Conservation (phyloP, 2,113 vertebrate genomes). For the Aspiorhynchus laticeps region DNA sequence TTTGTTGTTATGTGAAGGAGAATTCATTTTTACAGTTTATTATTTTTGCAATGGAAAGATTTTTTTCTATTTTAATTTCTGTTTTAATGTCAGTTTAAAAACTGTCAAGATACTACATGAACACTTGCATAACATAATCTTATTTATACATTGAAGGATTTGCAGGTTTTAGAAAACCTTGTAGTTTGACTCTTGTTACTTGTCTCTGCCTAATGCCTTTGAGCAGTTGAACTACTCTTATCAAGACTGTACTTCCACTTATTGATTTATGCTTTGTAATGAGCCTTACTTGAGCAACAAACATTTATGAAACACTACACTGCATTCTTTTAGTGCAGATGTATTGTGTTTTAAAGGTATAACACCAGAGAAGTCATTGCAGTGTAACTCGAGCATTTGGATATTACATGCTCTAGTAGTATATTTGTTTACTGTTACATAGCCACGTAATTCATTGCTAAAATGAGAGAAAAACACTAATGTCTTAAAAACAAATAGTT, state of each 20-base stretch:
- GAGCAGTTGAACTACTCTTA: background rate
- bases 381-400: background rate
- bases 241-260: background rate
- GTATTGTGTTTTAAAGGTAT: background rate
- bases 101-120: background rate
- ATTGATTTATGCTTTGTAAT: background rate
- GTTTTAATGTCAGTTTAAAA: background rate
- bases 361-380: background rate
- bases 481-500: background rate
- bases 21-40: background rate
- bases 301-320: background rate
- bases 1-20: background rate
- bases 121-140: background rate
- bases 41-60: background rate
- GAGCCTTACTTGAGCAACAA: background rate
- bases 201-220: background rate
- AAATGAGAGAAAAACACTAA: conserved; percentile 1
- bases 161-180: background rate
- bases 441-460: background rate
- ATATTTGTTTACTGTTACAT: background rate
- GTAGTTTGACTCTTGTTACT: background rate
- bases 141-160: background rate
- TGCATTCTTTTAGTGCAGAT: background rate
- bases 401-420: background rate
- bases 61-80: background rate